phyloP scores from a whole-genome alignment of 2,113 vertebrate species.

The Grammomys surdaster region DNA sequence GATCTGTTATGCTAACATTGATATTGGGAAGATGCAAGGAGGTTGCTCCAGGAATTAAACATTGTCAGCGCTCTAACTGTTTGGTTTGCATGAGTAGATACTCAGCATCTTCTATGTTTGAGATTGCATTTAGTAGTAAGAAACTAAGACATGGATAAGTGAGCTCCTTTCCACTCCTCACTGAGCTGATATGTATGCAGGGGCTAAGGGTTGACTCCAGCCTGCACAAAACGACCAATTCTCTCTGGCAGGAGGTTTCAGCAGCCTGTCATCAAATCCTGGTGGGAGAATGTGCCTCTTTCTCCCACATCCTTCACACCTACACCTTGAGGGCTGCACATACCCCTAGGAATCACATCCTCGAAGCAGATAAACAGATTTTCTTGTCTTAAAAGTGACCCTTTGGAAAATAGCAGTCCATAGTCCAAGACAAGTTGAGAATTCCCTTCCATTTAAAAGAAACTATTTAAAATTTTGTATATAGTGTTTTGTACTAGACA shows the following conservation, averaged over 20 bases:
- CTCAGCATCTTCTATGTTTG: neutral
- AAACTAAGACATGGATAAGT: neutral
- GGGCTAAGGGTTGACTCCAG: conserved; percentile 26
- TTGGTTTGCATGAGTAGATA: neutral
- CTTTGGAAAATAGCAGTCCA: conserved; percentile 48
- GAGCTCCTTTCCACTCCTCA: neutral
- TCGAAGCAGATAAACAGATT: conserved; percentile 16
- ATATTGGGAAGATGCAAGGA: neutral
- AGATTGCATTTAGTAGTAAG: neutral
- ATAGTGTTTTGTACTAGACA: neutral
- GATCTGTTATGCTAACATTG: neutral
- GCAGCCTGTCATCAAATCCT: conserved; percentile 67
- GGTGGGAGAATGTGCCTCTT: conserved; percentile 18
- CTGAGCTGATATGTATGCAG: neutral
- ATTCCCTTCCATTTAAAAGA: conserved; percentile 59
- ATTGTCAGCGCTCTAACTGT: neutral
- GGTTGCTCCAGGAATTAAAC: neutral
- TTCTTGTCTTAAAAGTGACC: conserved; percentile 32
- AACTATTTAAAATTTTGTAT: conserved; percentile 50
- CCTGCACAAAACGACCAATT: conserved; percentile 33
- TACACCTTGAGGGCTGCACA: neutral
- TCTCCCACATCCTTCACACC: neutral
- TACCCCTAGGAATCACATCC: neutral
- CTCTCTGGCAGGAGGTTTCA: conserved; percentile 55
- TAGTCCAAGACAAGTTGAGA: neutral